Evolutionary conservation across 2,888 invertebrate genomes (phyloP).

Genomic region (Gastrophysa polygoni): DNA sequence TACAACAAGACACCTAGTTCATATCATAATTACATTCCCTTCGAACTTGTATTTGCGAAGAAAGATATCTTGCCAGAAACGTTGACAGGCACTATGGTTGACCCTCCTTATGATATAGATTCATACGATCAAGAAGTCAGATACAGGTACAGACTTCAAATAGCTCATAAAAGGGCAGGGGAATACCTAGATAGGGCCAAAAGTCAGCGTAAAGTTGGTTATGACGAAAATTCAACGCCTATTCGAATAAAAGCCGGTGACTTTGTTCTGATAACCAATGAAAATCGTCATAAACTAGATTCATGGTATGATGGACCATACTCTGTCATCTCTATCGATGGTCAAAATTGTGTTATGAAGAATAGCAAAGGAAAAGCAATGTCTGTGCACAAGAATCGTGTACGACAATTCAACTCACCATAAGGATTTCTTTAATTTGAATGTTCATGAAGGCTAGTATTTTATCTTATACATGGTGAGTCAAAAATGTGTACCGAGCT

Average conservation of each 20-base stretch:
- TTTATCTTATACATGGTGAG: no score
- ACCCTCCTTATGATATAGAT: conserved; percentile 28
- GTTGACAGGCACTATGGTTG: neutral
- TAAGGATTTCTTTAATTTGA: no score
- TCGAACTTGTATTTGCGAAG: conserved; percentile 29
- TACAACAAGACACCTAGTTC: conserved; percentile 30
- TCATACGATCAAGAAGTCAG: conserved; percentile 24
- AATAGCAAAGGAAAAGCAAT: no score
- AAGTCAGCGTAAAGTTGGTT: conserved; percentile 16
- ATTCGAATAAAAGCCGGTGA: conserved; percentile 8
- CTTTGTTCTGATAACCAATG: conserved; percentile 14
- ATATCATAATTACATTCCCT: conserved; percentile 28
- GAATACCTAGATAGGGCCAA: conserved; percentile 20
- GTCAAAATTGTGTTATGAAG: neutral
- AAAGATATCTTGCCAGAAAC: conserved; percentile 14
- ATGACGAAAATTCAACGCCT: neutral
- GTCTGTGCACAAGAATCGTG: no score
- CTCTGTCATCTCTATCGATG: neutral
- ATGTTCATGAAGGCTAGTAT: no score
- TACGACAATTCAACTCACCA: no score
- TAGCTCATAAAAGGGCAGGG: conserved; percentile 18
- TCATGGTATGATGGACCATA: neutral
- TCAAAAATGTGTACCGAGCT: no score
- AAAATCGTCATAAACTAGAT: conserved; percentile 13
- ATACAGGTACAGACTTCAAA: conserved; percentile 25